Evolutionary conservation across 2,113 vertebrate genomes (phyloP).

Genomic region (Picathartes gymnocephalus): DNA sequence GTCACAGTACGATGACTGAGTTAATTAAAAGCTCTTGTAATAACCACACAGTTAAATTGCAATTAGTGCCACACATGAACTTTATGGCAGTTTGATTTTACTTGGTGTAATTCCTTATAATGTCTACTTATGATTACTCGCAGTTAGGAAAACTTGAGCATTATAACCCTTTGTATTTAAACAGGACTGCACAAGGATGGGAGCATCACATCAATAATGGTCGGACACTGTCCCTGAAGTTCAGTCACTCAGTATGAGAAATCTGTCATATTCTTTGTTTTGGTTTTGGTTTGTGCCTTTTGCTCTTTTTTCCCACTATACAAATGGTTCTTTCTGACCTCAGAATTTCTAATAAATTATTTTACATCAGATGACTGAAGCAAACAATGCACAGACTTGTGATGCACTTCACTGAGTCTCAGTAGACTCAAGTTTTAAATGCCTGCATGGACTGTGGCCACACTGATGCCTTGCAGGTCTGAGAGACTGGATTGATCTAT

Average conservation of each 20-base stretch:
- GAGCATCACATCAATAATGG: not conserved
- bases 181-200: not conserved
- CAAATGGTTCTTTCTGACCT: not conserved
- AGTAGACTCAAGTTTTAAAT: not conserved
- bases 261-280: not conserved
- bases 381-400: not conserved
- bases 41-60: constrained; percentile 49
- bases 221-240: not conserved
- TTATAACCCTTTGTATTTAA: not conserved
- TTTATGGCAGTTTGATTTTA: constrained; percentile 38
- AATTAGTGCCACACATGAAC: constrained; percentile 50
- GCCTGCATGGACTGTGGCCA: not conserved
- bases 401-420: not conserved
- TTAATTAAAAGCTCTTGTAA: constrained; percentile 63
- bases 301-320: not conserved
- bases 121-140: not conserved
- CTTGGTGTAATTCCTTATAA: not conserved
- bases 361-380: not conserved
- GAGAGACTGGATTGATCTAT: not conserved
- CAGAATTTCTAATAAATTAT: not conserved
- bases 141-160: not conserved
- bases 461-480: not conserved
- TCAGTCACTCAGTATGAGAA: not conserved
- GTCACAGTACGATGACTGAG: constrained; percentile 33
- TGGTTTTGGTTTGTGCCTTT: not conserved